Conservation (phyloP, 2,888 invertebrate genomes). For the Sarcophaga rosellei region DNA sequence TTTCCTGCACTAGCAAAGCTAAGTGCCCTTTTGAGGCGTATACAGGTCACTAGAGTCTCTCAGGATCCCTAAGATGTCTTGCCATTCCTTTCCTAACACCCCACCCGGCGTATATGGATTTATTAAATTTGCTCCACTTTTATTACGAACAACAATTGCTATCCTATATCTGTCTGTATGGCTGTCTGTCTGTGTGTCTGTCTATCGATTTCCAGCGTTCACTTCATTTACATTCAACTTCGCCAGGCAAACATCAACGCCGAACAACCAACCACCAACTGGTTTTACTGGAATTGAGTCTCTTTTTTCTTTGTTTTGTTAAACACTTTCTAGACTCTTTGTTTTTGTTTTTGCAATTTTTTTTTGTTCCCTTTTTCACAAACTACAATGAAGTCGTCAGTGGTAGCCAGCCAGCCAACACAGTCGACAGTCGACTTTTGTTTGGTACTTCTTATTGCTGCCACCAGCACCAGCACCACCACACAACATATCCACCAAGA, state of each 20-base stretch:
- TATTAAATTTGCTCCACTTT: conserved; percentile 64
- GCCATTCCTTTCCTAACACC: too few relatives aligned
- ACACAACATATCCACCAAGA: conserved; percentile 1
- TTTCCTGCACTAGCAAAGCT: too few relatives aligned
- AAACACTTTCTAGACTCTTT: not conserved
- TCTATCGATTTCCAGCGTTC: conserved; percentile 1
- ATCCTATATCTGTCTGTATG: conserved; percentile 14
- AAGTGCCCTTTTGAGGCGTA: too few relatives aligned
- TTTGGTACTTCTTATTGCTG: too few relatives aligned
- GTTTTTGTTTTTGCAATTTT: conserved; percentile 6
- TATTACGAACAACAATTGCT: conserved; percentile 35
- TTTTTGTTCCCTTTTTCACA: conserved; percentile 12
- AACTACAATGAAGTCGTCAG: not conserved
- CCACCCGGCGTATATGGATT: not conserved
- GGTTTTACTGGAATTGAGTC: conserved; percentile 62
- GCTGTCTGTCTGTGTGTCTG: conserved; percentile 29
- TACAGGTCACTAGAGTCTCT: too few relatives aligned
- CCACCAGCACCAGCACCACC: conserved; percentile 29
- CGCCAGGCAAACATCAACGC: conserved; percentile 5
- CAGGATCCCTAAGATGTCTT: too few relatives aligned
- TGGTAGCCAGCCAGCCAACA: conserved; percentile 2
- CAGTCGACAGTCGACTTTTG: too few relatives aligned
- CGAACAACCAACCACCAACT: conserved; percentile 28
- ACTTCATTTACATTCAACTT: conserved; percentile 22
- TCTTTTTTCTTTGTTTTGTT: conserved; percentile 4